Conservation (phyloP, 2,888 invertebrate species). For the Ormia ochracea region DNA sequence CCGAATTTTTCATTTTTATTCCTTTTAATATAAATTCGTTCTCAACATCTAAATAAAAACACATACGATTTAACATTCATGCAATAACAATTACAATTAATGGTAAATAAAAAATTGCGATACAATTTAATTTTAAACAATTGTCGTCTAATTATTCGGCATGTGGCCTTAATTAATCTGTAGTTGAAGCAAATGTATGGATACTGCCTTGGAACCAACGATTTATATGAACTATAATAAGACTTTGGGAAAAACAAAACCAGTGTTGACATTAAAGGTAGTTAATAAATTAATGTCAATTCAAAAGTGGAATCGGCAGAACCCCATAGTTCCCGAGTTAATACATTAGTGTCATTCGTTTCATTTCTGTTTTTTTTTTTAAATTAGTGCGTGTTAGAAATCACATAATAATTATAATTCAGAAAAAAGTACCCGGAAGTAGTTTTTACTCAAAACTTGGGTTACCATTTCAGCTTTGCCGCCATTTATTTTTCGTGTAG, state of each 20-base stretch:
- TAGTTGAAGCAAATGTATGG: background rate
- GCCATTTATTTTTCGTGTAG: no score
- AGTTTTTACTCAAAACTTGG: no score
- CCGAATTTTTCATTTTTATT: background rate
- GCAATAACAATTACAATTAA: background rate
- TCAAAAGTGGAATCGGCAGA: no score
- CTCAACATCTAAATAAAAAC: background rate
- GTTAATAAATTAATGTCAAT: no score
- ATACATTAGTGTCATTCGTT: no score
- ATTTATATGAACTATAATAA: background rate
- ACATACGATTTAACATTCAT: background rate
- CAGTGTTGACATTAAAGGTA: no score
- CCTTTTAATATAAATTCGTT: background rate
- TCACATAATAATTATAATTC: no score
- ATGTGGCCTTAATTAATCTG: conserved; percentile 33
- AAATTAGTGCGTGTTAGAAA: no score
- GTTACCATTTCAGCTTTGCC: no score
- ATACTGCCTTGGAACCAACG: background rate
- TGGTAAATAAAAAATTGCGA: background rate
- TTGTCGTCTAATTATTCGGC: conserved; percentile 20
- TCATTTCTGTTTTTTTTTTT: no score
- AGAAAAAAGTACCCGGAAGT: no score
- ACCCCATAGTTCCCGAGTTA: no score
- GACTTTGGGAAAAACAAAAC: background rate
- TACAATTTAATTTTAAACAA: conserved; percentile 22